phyloP scores from a whole-genome alignment of 2,797 vertebrate genomes.

The Acrossocheilus fasciatus region DNA sequence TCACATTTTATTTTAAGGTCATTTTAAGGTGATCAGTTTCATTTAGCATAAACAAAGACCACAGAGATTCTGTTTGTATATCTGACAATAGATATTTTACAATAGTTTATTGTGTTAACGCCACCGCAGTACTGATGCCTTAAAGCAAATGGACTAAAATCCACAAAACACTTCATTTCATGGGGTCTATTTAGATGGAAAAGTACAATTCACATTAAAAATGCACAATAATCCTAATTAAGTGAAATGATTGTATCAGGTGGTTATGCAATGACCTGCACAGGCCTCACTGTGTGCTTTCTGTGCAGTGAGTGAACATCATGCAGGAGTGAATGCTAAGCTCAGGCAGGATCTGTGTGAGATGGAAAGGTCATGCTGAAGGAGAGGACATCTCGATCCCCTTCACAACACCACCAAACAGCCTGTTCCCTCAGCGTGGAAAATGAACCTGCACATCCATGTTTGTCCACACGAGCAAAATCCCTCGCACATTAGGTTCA shows the following conservation, averaged over 20 bases:
- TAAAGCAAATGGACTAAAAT: neutral
- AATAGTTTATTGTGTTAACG: neutral
- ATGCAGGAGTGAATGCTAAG: neutral
- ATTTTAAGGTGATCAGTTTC: too few species aligned
- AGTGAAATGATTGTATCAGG: neutral
- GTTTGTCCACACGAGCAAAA: conserved; percentile 10
- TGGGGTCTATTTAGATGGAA: neutral
- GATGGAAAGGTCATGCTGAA: conserved; percentile 18
- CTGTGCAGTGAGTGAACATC: neutral
- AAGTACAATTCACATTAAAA: neutral
- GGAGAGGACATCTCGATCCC: conserved; percentile 36
- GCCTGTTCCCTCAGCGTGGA: neutral
- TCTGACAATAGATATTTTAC: too few species aligned
- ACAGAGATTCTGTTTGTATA: too few species aligned
- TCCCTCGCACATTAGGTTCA: neutral
- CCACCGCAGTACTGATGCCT: too few species aligned
- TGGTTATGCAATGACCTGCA: neutral
- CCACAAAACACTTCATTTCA: neutral
- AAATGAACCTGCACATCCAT: neutral
- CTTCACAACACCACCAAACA: conserved; percentile 13
- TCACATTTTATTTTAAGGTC: too few species aligned
- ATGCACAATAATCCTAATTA: neutral
- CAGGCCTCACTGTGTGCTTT: neutral
- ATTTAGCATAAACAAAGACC: too few species aligned
- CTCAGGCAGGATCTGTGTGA: conserved; percentile 27